Evolutionary conservation across 30 jellyfish, hydroid and myxozoan species (phyloP).

Genomic region (Catostylus mosaicus): DNA sequence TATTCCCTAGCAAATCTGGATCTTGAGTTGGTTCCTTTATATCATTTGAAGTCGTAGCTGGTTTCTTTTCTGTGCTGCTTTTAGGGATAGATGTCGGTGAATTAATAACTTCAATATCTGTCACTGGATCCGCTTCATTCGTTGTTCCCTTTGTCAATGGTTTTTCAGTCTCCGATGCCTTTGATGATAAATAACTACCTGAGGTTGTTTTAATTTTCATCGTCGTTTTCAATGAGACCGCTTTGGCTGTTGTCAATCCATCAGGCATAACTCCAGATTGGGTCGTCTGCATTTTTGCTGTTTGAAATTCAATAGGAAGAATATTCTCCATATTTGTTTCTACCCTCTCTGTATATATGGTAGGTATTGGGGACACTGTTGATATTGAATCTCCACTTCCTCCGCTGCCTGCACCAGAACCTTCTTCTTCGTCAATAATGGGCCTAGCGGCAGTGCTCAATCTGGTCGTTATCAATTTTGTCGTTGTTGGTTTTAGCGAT

Average conservation of each 20-base stretch:
- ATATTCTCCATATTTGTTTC: background rate
- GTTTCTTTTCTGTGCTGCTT: background rate
- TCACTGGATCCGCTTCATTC: conserved; percentile 2
- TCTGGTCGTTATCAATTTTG: conserved; percentile 7
- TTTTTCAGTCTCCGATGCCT: background rate
- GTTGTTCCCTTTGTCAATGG: background rate
- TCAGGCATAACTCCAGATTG: conserved; percentile 38
- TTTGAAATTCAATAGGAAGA: too few relatives aligned
- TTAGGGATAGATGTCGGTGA: conserved; percentile 1
- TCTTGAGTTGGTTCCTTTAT: conserved; percentile 2
- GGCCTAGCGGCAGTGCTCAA: conserved; percentile 2
- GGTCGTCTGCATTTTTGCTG: too few relatives aligned
- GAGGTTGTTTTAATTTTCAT: background rate
- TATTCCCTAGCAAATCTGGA: background rate
- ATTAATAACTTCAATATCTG: conserved; percentile 1
- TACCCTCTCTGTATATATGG: background rate
- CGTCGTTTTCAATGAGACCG: background rate
- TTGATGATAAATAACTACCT: background rate
- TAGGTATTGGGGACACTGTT: background rate
- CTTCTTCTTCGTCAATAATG: conserved; percentile 45
- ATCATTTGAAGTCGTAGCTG: conserved; percentile 17
- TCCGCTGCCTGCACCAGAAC: conserved; percentile 77
- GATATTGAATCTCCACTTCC: conserved; percentile 25
- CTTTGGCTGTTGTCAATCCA: background rate
- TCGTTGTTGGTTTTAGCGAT: background rate